Base-by-base conservation (phyloP, 2,797 vertebrate species). In the Anguilla megastoma region DNA sequence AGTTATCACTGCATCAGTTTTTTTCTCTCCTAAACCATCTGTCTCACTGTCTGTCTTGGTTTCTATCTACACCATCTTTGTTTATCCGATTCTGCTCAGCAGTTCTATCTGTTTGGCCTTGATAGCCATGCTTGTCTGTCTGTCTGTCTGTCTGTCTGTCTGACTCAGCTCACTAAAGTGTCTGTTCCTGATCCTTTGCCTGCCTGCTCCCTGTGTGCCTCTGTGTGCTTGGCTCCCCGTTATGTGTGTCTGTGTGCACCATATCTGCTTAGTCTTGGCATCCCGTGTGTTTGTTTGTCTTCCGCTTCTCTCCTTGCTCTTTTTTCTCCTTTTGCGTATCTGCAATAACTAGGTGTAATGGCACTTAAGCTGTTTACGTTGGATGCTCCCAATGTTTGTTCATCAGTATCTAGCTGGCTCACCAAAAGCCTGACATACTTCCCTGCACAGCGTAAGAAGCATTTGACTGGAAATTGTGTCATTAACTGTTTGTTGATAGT, bases 401-500 rank as follows among this genome's bases (percentile, higher is more conserved):
- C 21, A 21, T 82, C 79, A 82, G 33, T 82, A 18, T 48, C 36
- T 41, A 45, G 33, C 76, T 80, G 41, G 24, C 76, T 21, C 41
- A 14, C 6, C 36, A 76, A 76, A 76, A 76, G 14, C 30, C 8
- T 86, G 84, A 88, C 86, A 50, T 87, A 52, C 48, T 21, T n/a
- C 56, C 45, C 27, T 36, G 16, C 71, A n/a, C 63, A 82, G 71
- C 0, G 14, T 88, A 71, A 71, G 7, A 33, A 9, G n/a, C 84
- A 63, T 86, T 83, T 41, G 74, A 52, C 36, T 14, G 16, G n/a
- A 71, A 52, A 54, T 87, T 87, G 76, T 41, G 33, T 87, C 21
- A 33, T 21, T 56, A 85, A 74, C 71, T 85, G 87, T 30, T 74
- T 30, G 27, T 56, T 86, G 87, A 83, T 88, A 88, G 82, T 79